Evolutionary conservation across 2,113 vertebrate genomes (phyloP).

Genomic region (Coturnix japonica): DNA sequence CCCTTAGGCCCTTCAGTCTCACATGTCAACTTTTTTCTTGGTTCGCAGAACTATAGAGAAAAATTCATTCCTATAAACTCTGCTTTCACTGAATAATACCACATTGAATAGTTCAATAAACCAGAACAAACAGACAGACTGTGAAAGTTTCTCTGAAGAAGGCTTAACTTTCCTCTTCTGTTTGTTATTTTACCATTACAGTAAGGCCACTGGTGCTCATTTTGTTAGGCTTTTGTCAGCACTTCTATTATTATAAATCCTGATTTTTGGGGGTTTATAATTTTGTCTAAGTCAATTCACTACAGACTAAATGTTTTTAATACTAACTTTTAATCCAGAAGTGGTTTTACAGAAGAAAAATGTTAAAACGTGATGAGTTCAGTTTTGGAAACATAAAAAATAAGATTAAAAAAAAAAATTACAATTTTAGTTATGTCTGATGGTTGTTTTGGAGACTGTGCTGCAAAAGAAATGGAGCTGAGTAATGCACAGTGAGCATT

Average conservation of each 20-base stretch:
- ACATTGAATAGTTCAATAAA: constrained; percentile 43
- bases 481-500: neutral
- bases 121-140: constrained; percentile 19
- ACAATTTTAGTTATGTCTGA: neutral
- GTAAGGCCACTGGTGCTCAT: neutral
- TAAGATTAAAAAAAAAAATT: neutral
- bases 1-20: neutral
- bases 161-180: constrained; percentile 25
- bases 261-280: neutral
- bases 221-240: neutral
- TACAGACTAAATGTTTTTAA: neutral
- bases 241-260: neutral
- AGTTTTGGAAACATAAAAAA: neutral
- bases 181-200: constrained; percentile 37
- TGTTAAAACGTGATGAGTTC: neutral
- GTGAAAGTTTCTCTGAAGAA: constrained; percentile 20
- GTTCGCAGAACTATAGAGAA: constrained; percentile 11
- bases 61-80: constrained; percentile 32
- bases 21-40: constrained; percentile 13
- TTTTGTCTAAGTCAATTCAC: constrained; percentile 18
- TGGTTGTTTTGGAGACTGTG: neutral
- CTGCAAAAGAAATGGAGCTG: neutral
- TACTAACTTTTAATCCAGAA: neutral
- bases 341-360: neutral
- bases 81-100: constrained; percentile 43